Conservation (phyloP, 2,797 vertebrate species). For the Falco novaeseelandiae region DNA sequence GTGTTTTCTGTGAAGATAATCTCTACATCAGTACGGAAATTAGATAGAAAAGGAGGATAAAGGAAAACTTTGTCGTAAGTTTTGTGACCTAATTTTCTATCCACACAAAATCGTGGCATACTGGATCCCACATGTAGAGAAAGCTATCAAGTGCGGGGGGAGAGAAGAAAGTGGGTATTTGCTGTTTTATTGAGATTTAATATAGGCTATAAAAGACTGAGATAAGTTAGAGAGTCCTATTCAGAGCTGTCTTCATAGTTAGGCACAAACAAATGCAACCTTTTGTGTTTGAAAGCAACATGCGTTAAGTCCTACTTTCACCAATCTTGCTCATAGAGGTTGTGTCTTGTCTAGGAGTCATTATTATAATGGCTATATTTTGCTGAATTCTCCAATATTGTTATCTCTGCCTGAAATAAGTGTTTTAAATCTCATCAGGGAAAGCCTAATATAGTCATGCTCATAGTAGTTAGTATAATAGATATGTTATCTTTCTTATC, state of each 20-base stretch:
- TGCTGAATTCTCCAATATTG: not conserved
- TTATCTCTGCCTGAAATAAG: not conserved
- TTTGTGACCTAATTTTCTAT: not conserved
- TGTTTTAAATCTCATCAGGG: not conserved
- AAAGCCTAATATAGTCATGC: not conserved
- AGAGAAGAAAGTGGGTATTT: not conserved
- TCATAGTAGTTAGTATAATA: not conserved
- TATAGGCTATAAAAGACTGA: not conserved
- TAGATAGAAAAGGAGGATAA: not conserved
- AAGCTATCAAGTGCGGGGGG: not conserved
- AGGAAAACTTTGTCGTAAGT: not conserved
- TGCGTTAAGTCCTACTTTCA: not conserved
- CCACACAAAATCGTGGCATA: not conserved
- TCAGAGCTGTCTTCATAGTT: not conserved
- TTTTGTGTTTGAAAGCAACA: not conserved
- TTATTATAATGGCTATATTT: not conserved
- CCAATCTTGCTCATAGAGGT: not conserved
- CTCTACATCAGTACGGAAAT: not conserved
- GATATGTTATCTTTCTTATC: not conserved
- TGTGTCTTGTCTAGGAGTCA: not conserved
- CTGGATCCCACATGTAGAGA: not conserved
- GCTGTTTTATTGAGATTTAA: not conserved
- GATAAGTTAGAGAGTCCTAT: not conserved
- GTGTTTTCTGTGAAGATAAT: not conserved
- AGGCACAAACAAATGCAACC: not conserved